A percentile compares a stretch with the other conserved stretches of the same genome.
Evolutionary conservation across 2,113 vertebrate species (phyloP).

Genomic region (Corythaeola cristata): DNA sequence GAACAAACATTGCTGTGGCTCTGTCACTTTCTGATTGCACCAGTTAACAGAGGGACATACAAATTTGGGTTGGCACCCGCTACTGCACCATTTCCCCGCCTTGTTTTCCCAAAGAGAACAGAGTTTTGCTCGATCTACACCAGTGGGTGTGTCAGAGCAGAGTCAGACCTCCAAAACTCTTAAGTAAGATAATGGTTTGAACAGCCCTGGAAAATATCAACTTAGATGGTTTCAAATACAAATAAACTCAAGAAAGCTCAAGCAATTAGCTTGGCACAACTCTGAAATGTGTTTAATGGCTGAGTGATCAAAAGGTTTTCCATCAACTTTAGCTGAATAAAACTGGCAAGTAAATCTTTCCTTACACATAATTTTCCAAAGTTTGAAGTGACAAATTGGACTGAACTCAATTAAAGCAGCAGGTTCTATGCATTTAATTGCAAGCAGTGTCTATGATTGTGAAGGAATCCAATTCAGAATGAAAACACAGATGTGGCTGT

Average conservation of each 20-base stretch:
- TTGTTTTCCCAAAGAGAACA: neutral
- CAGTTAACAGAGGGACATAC: conserved; percentile 37
- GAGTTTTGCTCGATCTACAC: neutral
- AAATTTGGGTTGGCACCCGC: conserved; percentile 34
- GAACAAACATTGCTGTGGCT: conserved; percentile 26
- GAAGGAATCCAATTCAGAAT: conserved; percentile 47
- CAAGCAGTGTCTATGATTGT: conserved; percentile 51
- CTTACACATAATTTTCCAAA: conserved; percentile 71
- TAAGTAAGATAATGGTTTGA: neutral
- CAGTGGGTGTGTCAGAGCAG: neutral
- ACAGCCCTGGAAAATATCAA: conserved; percentile 23
- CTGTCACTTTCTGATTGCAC: conserved; percentile 36
- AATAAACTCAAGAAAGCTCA: conserved; percentile 37
- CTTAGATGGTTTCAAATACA: conserved; percentile 49
- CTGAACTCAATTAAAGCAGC: conserved; percentile 75
- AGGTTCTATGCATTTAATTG: conserved; percentile 69
- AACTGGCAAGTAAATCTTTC: conserved; percentile 71
- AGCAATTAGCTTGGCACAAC: conserved; percentile 66
- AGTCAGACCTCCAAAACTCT: neutral
- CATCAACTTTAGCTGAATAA: conserved; percentile 72
- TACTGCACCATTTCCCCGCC: neutral
- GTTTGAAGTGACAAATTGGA: conserved; percentile 76
- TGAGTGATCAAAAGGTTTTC: conserved; percentile 75
- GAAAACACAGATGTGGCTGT: conserved; percentile 59
- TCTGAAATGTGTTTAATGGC: conserved; percentile 65